phyloP scores from a whole-genome alignment of 2,888 invertebrate species.

The Cylindroiulus punctatus region DNA sequence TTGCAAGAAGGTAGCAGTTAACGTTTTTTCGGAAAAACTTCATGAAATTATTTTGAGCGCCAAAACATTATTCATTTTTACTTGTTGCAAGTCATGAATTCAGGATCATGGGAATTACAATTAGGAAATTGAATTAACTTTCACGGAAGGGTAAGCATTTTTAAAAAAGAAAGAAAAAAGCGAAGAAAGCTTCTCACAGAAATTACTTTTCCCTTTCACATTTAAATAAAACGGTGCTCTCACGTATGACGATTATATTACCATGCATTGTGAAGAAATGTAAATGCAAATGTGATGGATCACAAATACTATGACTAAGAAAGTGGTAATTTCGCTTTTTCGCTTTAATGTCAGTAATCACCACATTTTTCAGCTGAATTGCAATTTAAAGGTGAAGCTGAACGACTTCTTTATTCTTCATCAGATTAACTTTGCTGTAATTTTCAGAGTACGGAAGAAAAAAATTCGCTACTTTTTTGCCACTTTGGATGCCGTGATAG shows the following conservation, averaged over 20 bases:
- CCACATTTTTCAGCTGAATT: slow-evolving; percentile 22
- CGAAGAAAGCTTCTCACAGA: slow-evolving; percentile 36
- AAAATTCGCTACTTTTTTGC: not conserved
- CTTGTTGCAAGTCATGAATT: slow-evolving; percentile 31
- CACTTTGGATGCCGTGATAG: not conserved
- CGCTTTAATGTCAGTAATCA: slow-evolving; percentile 34
- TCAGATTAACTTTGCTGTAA: slow-evolving; percentile 26
- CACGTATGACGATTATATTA: slow-evolving; percentile 11
- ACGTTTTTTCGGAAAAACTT: not conserved
- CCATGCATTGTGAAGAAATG: slow-evolving; percentile 22
- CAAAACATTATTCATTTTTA: not conserved
- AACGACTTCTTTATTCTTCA: slow-evolving; percentile 15
- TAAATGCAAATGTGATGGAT: slow-evolving; percentile 36
- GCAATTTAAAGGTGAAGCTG: slow-evolving; percentile 22
- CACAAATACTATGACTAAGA: slow-evolving; percentile 33
- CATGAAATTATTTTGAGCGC: not conserved
- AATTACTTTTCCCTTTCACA: slow-evolving; percentile 39
- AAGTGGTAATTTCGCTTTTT: slow-evolving; percentile 35
- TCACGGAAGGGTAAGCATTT: slow-evolving; percentile 4
- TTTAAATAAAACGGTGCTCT: slow-evolving; percentile 35
- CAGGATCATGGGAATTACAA: slow-evolving; percentile 4
- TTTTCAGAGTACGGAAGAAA: not conserved
- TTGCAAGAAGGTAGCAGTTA: not conserved
- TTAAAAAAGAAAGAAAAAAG: not conserved
- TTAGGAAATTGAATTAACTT: slow-evolving; percentile 45